phyloP scores from a whole-genome alignment of 2,888 invertebrate species.

The Acronicta psi region DNA sequence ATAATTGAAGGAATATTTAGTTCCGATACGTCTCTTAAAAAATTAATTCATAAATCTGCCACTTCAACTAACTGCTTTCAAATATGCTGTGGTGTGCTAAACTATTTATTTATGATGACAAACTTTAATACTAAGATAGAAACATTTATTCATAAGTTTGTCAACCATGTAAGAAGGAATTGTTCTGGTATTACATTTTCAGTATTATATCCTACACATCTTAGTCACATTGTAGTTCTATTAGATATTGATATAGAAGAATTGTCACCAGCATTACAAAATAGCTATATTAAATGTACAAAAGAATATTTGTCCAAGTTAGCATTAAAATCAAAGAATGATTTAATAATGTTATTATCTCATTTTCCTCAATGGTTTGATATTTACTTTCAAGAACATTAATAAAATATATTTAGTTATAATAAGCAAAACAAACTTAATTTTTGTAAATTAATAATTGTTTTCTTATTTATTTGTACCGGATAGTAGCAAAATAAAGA shows the following conservation, averaged over 20 bases:
- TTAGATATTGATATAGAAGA: slow-evolving; percentile 70
- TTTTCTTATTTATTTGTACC: too few species aligned
- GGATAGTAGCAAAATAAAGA: too few species aligned
- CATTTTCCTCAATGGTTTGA: slow-evolving; percentile 82
- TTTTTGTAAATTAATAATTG: too few species aligned
- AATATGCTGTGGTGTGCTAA: slow-evolving; percentile 73
- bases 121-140: slow-evolving; percentile 69
- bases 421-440: too few species aligned
- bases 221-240: slow-evolving; percentile 67
- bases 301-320: slow-evolving; percentile 64
- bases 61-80: slow-evolving; percentile 76
- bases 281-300: slow-evolving; percentile 61
- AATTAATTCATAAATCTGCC: slow-evolving; percentile 67
- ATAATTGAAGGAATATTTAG: slow-evolving; percentile 58
- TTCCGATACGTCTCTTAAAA: slow-evolving; percentile 51
- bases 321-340: slow-evolving; percentile 64
- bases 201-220: slow-evolving; percentile 69
- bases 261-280: slow-evolving; percentile 55
- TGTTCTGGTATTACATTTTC: slow-evolving; percentile 57
- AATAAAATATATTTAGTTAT: too few species aligned
- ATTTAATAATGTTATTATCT: slow-evolving; percentile 77
- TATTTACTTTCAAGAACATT: slow-evolving; percentile 62
- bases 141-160: slow-evolving; percentile 67
- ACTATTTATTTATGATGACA: slow-evolving; percentile 71
- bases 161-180: slow-evolving; percentile 63